phyloP scores from a whole-genome alignment of 2,113 vertebrate genomes.

The Capra hircus region DNA sequence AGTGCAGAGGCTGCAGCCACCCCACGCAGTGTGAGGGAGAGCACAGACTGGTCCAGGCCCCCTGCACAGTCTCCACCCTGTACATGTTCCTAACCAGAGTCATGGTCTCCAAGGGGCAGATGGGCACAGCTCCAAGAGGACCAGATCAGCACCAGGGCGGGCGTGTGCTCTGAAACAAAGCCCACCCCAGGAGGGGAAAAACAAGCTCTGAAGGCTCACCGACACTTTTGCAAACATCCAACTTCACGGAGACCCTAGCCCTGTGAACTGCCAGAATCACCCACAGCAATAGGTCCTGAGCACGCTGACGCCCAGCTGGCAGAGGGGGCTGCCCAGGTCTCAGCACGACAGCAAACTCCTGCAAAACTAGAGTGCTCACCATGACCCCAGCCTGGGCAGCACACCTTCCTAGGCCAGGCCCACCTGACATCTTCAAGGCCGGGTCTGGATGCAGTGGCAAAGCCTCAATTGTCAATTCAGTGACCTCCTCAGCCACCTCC shows the following conservation, averaged over 20 bases:
- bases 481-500: neutral
- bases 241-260: neutral
- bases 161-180: neutral
- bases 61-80: neutral
- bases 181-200: neutral
- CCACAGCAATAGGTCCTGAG: neutral
- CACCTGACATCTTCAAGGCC: neutral
- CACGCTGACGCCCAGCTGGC: neutral
- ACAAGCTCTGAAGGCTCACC: neutral
- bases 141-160: rapidly evolving
- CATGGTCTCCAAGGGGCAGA: neutral
- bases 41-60: neutral
- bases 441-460: neutral
- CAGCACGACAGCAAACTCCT: neutral
- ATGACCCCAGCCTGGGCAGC: neutral
- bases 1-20: neutral
- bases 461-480: neutral
- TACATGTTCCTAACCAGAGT: neutral
- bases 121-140: neutral
- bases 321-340: neutral
- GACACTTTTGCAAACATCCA: neutral
- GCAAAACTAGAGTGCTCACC: neutral
- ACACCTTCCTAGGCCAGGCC: neutral
- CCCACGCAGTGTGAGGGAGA: neutral
- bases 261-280: neutral